Percentiles rank a stretch among this genome's conserved stretches.
phyloP scores from a whole-genome alignment of 2,888 invertebrate species.

The Xylota sylvarum region DNA sequence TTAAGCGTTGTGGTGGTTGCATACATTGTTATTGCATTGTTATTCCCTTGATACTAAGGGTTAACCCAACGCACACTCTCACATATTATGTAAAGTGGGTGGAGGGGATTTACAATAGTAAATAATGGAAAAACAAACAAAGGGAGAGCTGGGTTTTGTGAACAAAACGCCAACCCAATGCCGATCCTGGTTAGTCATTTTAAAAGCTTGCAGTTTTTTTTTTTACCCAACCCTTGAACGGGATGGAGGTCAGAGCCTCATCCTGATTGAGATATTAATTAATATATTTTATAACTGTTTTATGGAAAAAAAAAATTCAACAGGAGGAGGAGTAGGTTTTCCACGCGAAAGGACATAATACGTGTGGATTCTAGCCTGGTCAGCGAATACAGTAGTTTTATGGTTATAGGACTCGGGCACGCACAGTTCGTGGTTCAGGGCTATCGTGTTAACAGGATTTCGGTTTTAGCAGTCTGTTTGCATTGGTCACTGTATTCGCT shows the following conservation, averaged over 20 bases:
- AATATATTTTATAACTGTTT: conserved; percentile 38
- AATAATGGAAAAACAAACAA: conserved; percentile 58
- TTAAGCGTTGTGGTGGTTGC: conserved; percentile 30
- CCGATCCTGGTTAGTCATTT: conserved; percentile 17
- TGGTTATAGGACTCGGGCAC: conserved; percentile 19
- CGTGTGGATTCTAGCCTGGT: conserved; percentile 24
- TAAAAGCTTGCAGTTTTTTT: conserved; percentile 37
- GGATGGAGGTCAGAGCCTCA: not conserved
- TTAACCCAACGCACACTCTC: not conserved
- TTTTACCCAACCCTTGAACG: conserved; percentile 9
- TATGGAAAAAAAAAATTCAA: conserved; percentile 42
- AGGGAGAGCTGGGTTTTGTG: conserved; percentile 17
- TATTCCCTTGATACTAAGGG: conserved; percentile 13
- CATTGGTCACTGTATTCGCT: not conserved
- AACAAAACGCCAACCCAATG: not conserved
- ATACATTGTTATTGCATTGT: conserved; percentile 25
- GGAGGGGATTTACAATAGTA: conserved; percentile 7
- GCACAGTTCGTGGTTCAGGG: not conserved
- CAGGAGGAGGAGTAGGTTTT: conserved; percentile 21
- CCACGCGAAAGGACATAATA: conserved; percentile 42
- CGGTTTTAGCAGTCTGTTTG: not conserved
- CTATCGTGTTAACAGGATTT: not conserved
- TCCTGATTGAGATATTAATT: conserved; percentile 66
- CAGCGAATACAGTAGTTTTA: conserved; percentile 32
- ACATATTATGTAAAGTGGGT: not conserved